A percentile compares a stretch with the other conserved stretches of the same genome.
phyloP scores from a whole-genome alignment of 2,113 vertebrate genomes.

The Anarrhichthys ocellatus region DNA sequence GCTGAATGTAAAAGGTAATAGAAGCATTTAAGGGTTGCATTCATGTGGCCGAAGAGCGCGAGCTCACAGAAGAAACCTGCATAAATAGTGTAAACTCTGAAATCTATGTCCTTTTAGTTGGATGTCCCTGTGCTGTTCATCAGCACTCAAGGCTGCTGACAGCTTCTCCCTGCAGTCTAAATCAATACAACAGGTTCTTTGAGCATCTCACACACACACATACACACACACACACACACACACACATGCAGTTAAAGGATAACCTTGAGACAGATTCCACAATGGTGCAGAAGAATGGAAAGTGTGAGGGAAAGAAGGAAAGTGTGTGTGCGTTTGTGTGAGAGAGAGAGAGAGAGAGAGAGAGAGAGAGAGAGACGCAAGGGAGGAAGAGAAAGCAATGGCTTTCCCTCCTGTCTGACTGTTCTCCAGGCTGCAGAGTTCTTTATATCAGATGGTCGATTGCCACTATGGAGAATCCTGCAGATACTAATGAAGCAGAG shows the following conservation, averaged over 20 bases:
- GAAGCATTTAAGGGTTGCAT: not conserved
- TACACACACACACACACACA: slow-evolving; percentile 18
- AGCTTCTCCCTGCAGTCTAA: slow-evolving; percentile 63
- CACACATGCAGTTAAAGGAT: slow-evolving; percentile 42
- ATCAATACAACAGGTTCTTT: slow-evolving; percentile 77
- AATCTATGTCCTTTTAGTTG: slow-evolving; percentile 49
- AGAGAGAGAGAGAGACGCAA: not conserved
- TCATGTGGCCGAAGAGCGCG: not conserved
- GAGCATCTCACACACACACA: slow-evolving; percentile 42
- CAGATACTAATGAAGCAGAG: slow-evolving; percentile 44
- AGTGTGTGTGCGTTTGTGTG: not conserved
- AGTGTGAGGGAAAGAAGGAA: slow-evolving; percentile 22
- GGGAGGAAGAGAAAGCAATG: slow-evolving; percentile 22
- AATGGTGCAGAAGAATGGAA: slow-evolving; percentile 46
- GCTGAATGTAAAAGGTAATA: not conserved
- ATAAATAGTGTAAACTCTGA: slow-evolving; percentile 45
- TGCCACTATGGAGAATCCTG: slow-evolving; percentile 13
- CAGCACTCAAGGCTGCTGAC: slow-evolving; percentile 71
- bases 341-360: not conserved
- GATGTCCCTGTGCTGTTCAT: slow-evolving; percentile 56
- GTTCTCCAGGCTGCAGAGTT: slow-evolving; percentile 33
- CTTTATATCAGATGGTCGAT: slow-evolving; percentile 46
- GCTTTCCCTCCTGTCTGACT: slow-evolving; percentile 20
- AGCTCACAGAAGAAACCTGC: slow-evolving; percentile 9
- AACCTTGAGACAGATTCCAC: slow-evolving; percentile 68